Conservation (phyloP, 2,113 vertebrate species). For the Tursiops truncatus region DNA sequence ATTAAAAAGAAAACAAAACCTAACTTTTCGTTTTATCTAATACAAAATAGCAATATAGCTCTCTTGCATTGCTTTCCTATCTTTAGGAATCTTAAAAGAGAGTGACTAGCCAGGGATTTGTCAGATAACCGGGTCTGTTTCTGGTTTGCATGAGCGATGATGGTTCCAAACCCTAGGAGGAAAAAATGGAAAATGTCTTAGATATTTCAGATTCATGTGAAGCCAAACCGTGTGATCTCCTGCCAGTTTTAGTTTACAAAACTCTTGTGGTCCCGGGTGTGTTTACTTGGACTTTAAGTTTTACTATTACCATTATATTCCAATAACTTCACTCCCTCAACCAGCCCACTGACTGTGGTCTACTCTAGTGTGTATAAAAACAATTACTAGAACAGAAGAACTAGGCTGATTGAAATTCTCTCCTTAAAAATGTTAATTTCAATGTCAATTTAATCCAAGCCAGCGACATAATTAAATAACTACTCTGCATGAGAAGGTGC, state of each 20-base stretch:
- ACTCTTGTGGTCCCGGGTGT: slow-evolving; percentile 47
- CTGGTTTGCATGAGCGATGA: slow-evolving; percentile 60
- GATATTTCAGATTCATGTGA: slow-evolving; percentile 73
- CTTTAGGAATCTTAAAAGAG: slow-evolving; percentile 47
- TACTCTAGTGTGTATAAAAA: slow-evolving; percentile 30
- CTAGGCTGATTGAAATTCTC: neutral
- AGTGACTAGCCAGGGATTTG: slow-evolving; percentile 34
- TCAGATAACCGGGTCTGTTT: slow-evolving; percentile 62
- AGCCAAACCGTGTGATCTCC: slow-evolving; percentile 64
- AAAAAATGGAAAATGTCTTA: slow-evolving; percentile 71
- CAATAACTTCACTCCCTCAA: slow-evolving; percentile 52
- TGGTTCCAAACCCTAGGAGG: slow-evolving; percentile 66
- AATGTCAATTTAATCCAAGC: slow-evolving; percentile 5
- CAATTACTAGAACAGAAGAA: slow-evolving; percentile 16
- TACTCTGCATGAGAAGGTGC: neutral
- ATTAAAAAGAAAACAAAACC: neutral
- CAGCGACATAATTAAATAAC: slow-evolving; percentile 29
- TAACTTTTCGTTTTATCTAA: slow-evolving; percentile 28
- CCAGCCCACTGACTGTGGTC: slow-evolving; percentile 24
- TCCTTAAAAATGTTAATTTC: neutral
- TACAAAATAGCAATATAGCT: neutral
- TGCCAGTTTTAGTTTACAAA: slow-evolving; percentile 75
- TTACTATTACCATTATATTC: slow-evolving; percentile 63
- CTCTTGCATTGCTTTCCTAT: neutral
- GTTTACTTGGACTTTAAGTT: slow-evolving; percentile 70